Base-by-base conservation (phyloP, 2,113 vertebrate genomes). In the Hepsetus odoe region DNA sequence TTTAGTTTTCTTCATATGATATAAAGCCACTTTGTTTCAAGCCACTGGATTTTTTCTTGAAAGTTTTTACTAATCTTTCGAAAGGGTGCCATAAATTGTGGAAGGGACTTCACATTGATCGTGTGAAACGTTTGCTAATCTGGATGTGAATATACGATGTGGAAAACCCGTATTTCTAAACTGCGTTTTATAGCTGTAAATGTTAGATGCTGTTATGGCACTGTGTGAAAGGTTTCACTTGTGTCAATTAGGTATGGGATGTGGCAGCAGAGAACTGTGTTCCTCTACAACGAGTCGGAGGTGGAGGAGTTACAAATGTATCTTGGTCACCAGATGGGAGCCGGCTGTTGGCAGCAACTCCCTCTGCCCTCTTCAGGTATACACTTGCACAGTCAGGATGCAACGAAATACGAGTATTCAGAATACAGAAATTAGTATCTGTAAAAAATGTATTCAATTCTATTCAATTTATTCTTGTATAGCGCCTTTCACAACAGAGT, bases 321-420 rank as follows among this genome's bases (percentile, higher is more conserved):
- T 93, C 96, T 28, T 99, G 98, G 98, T 96, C 98, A 0, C 96
- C 97, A 0, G 96, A 98, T 1, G 96, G 96, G 76, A 95, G 96
- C 88, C 96, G 95, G 56, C 92, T 99, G 35, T 88, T 99, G 84
- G 94, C 96, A 0, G 92, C 96, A 26, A 98, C 97, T n/a, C n/a
- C n/a, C 0, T 95, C 96, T 0, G 84, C 96, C 0, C 90, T 98
- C n/a, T n/a, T 99, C 89, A 94, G 97, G 97, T 98, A n/a, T n/a
- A n/a, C n/a, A n/a, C n/a, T 18, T 5, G 9, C 49, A n/a, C 20
- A 2, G 18, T 6, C n/a, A n/a, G 18, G 18, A 10, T 5, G 1
- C 8, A n/a, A 12, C 22, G 7, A n/a, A n/a, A 20, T 53, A 16
- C 18, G 14, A 2, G 44, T n/a, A n/a, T n/a, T n/a, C n/a, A n/a